A percentile compares a stretch with the other conserved stretches of the same genome.
Conservation (phyloP, 2,797 vertebrate species). For the Trematomus bernacchii region DNA sequence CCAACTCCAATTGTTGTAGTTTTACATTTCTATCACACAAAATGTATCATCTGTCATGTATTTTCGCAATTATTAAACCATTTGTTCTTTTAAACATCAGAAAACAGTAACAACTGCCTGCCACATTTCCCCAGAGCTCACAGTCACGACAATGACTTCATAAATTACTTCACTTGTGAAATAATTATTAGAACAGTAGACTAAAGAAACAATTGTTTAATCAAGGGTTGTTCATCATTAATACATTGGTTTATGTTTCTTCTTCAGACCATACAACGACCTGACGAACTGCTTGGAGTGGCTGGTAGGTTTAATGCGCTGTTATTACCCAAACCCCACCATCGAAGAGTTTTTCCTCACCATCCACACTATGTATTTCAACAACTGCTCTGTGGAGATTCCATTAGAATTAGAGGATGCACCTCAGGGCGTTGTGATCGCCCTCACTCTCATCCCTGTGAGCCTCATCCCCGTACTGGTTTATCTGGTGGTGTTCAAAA, state of each 20-base stretch:
- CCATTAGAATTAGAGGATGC: slow-evolving; percentile 39
- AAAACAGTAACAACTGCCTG: not conserved
- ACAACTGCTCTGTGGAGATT: slow-evolving; percentile 56
- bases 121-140: too few relatives aligned
- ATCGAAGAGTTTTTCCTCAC: slow-evolving; percentile 71
- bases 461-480: slow-evolving; percentile 78
- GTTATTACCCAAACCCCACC: slow-evolving; percentile 76
- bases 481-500: slow-evolving; percentile 76
- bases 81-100: not conserved
- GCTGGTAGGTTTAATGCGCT: accelerated
- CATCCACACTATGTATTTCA: slow-evolving; percentile 77
- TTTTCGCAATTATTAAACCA: not conserved
- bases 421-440: slow-evolving; percentile 66
- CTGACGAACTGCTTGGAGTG: slow-evolving; percentile 55
- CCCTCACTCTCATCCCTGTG: slow-evolving; percentile 78
- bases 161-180: not conserved
- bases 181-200: too few relatives aligned
- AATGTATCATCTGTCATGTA: not conserved
- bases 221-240: not conserved
- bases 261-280: slow-evolving; percentile 64
- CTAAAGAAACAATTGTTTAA: not conserved
- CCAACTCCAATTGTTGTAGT: not conserved
- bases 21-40: not conserved
- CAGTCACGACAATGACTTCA: too few relatives aligned
- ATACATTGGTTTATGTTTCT: not conserved